phyloP scores from a whole-genome alignment of 2,888 invertebrate species.

The Periphyllus acericola region DNA sequence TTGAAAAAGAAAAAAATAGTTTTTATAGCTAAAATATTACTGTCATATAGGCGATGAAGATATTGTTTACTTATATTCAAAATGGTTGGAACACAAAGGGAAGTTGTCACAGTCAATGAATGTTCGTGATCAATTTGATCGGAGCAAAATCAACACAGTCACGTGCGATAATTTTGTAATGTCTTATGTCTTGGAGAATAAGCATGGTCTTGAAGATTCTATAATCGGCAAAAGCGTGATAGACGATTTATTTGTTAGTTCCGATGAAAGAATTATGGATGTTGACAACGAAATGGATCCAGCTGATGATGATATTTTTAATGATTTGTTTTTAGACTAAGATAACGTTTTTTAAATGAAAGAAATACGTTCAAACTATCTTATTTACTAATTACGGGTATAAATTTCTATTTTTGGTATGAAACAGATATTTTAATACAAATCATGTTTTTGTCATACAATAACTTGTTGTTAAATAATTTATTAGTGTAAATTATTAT shows the following conservation, averaged over 20 bases:
- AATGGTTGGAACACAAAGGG: constrained; percentile 56
- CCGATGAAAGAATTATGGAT: constrained; percentile 29
- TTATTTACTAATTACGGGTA: too few species aligned
- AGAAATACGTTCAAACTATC: too few species aligned
- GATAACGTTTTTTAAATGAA: background rate
- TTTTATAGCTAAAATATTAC: background rate
- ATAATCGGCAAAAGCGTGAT: constrained; percentile 5
- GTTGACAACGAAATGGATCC: constrained; percentile 44
- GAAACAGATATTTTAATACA: too few species aligned
- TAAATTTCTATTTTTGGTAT: too few species aligned
- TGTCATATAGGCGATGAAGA: constrained; percentile 49
- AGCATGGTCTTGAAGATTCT: constrained; percentile 40
- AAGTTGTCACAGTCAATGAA: constrained; percentile 37
- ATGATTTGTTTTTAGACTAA: constrained; percentile 55
- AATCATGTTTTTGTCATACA: too few species aligned
- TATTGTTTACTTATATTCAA: constrained; percentile 52
- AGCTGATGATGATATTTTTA: constrained; percentile 56
- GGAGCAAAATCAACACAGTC: constrained; percentile 15
- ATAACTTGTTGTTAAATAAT: background rate
- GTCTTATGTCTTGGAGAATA: constrained; percentile 40
- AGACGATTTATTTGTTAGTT: constrained; percentile 43
- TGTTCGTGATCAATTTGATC: constrained; percentile 39
- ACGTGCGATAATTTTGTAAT: constrained; percentile 33
- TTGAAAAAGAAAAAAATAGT: too few species aligned
- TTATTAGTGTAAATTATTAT: background rate